Base-by-base conservation (phyloP, 2,888 invertebrate genomes). In the Cheilosia vernalis region DNA sequence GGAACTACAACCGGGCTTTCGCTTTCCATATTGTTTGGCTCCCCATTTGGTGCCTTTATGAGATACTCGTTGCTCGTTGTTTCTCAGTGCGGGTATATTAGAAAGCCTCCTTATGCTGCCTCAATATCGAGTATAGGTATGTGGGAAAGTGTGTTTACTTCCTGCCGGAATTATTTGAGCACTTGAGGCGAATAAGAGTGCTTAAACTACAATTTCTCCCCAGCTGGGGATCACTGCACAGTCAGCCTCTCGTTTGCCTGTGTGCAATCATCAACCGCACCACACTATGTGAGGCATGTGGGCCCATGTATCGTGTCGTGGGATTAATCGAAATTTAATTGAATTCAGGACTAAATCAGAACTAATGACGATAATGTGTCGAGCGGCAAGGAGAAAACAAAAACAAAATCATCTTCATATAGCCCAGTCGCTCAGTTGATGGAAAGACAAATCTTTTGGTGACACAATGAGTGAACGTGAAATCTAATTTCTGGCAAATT, bases 291-390 rank as follows among this genome's bases (percentile, higher is more conserved):
- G 55, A 73, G 63, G 69, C 44, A 9, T 47, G 17, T 47, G 44
- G 37, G 37, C 66, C 74, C 60, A 53, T 78, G 60, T 51, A 9
- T 60, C 53, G 64, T 70, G 69, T 70, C 79, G 64, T 33, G 73
- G 69, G 74, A 84, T 79, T 84, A 84, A 84, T 84, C 79, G 79
- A 56, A 84, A 79, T 84, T 84, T 84, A 84, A 84, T 84, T 84
- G 64, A 74, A 74, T 84, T 79, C 55, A 47, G 47, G 58, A 69
- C 47, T 37, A 79, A 53, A 56, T 66, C 55, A 55, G 53, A 51
- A 51, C 56, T 24, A 70, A 58, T 64, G 51, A 44, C 7, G 21
- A 21, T 30, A 21, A 21, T 33, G 15, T 21, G 7, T 27, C 2
- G 13, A 47, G 17, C 2, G 17, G 9, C 30, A 9, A 2, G 30